Percentiles rank a stretch among this genome's conserved stretches.
These are phyloP conservation scores for Setipinna tenuifilis DNA, from an alignment of 2,797 vertebrate genomes.

Conservation along the genomic window DNA sequence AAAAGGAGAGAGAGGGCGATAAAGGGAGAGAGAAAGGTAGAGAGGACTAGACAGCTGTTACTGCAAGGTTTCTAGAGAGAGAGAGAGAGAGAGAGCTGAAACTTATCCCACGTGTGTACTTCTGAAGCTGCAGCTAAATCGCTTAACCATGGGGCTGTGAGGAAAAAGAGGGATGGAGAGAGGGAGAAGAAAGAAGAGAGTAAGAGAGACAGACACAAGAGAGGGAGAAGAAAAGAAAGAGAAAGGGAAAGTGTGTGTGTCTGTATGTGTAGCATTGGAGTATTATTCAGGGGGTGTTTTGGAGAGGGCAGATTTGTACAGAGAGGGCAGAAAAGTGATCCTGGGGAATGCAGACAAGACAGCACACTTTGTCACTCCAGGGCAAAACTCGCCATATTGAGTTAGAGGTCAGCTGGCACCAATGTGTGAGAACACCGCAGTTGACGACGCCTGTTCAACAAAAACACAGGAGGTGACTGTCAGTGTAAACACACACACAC, in stretches of 20 bases:
- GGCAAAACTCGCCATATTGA: conserved; percentile 11
- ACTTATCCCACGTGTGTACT: conserved; percentile 20
- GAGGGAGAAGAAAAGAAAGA: neutral
- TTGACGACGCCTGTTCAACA: neutral
- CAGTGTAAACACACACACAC: neutral
- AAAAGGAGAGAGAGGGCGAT: neutral
- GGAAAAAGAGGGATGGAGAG: neutral
- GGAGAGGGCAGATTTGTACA: neutral
- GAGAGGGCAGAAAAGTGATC: neutral
- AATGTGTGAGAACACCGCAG: conserved; percentile 9
- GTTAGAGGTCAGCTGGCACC: conserved; percentile 12
- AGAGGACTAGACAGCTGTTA: no score
- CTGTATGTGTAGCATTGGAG: neutral
- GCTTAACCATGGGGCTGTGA: neutral
- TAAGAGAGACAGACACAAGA: neutral
- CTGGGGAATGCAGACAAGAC: neutral
- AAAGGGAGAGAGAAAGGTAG: no score
- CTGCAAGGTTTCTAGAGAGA: no score
- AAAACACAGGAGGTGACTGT: neutral
- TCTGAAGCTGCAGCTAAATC: conserved; percentile 32
- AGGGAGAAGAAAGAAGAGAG: neutral
- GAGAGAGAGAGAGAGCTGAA: conserved; percentile 28
- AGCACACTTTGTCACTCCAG: neutral
- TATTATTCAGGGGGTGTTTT: neutral
- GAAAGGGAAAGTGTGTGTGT: neutral